These are phyloP conservation scores for Congeria kusceri DNA, from an alignment of 2,888 invertebrate species.

Conservation along the genomic window DNA sequence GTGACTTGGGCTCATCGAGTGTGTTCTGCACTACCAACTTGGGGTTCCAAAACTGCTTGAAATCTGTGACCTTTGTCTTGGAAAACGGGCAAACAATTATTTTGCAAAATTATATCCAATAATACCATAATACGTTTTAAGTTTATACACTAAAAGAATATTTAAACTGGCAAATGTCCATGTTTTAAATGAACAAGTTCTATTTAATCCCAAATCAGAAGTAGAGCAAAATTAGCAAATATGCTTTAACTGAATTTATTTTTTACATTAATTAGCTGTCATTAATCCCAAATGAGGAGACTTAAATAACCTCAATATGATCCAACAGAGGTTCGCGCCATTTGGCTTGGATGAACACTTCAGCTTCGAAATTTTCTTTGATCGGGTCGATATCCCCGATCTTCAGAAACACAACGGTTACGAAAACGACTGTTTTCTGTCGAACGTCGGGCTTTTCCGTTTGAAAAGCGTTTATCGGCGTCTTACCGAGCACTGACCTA, in stretches of 20 bases:
- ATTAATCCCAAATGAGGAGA: no score
- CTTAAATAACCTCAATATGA: slow-evolving; percentile 14
- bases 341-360: slow-evolving; percentile 73
- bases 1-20: slow-evolving; percentile 56
- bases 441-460: slow-evolving; percentile 22
- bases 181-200: no score
- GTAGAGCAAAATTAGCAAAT: no score
- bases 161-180: no score
- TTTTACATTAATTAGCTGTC: no score
- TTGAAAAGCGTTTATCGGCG: neutral
- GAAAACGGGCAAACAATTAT: no score
- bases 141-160: no score
- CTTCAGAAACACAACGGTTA: slow-evolving; percentile 72
- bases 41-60: slow-evolving; percentile 54
- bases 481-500: neutral
- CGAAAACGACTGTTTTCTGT: slow-evolving; percentile 65
- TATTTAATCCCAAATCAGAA: no score
- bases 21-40: slow-evolving; percentile 54
- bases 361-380: slow-evolving; percentile 73
- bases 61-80: slow-evolving; percentile 32
- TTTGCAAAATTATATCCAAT: no score
- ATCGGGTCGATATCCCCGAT: slow-evolving; percentile 76
- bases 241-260: no score
- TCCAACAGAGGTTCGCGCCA: slow-evolving; percentile 73
- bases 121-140: no score